Conservation (phyloP, 2,113 vertebrate species). For the Leucopsar rothschildi region DNA sequence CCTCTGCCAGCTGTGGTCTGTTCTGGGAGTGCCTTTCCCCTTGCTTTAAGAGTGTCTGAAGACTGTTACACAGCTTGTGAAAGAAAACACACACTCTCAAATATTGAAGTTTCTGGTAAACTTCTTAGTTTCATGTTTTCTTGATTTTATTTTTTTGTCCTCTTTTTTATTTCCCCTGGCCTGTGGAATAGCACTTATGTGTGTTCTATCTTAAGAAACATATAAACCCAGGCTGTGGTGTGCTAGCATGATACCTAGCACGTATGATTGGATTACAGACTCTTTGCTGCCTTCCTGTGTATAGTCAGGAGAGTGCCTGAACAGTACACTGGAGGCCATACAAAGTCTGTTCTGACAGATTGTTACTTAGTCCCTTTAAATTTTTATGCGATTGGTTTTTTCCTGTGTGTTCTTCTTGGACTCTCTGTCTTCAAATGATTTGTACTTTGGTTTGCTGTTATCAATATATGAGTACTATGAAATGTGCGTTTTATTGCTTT, state of each 20-base stretch:
- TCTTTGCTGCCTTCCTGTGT: slow-evolving; percentile 18
- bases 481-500: not conserved
- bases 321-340: not conserved
- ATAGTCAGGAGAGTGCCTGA: not conserved
- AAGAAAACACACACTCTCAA: not conserved
- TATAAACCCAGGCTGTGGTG: not conserved
- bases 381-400: not conserved
- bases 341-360: not conserved
- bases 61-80: not conserved
- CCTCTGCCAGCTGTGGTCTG: not conserved
- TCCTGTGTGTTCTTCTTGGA: not conserved
- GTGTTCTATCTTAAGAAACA: not conserved
- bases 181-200: not conserved
- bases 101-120: not conserved
- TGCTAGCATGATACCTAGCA: not conserved
- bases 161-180: too few relatives aligned
- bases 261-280: not conserved
- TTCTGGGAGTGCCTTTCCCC: not conserved
- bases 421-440: not conserved
- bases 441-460: not conserved
- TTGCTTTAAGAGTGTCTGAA: not conserved
- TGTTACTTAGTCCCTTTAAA: not conserved
- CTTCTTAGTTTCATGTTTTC: not conserved
- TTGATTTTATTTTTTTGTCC: not conserved
- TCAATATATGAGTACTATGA: not conserved